Conservation (phyloP, 2,888 invertebrate species). For the Camptogramma bilineatum region DNA sequence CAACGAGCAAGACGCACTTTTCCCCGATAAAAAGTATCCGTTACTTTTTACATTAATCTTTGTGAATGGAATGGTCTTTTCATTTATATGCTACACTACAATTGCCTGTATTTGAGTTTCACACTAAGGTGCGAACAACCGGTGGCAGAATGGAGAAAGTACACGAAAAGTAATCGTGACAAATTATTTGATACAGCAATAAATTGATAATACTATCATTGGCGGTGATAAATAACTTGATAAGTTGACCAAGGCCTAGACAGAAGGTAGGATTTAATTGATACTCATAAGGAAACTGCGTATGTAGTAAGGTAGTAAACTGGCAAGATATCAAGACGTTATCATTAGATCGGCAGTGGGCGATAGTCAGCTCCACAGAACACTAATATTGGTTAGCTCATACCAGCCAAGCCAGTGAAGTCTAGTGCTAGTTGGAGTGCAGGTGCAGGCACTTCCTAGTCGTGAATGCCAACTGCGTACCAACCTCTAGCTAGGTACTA, state of each 20-base stretch:
- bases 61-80: conserved; percentile 29
- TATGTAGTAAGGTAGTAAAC: conserved; percentile 14
- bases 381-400: too few relatives aligned
- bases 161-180: not conserved
- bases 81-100: not conserved
- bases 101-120: not conserved
- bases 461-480: conserved; percentile 41
- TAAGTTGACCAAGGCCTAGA: conserved; percentile 7
- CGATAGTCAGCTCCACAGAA: conserved; percentile 6
- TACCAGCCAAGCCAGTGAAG: conserved; percentile 23
- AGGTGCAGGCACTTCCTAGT: conserved; percentile 26
- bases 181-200: not conserved
- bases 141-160: not conserved
- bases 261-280: conserved; percentile 4
- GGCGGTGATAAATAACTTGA: not conserved
- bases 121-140: conserved; percentile 3
- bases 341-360: conserved; percentile 16
- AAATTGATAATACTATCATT: not conserved
- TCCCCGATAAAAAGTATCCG: conserved; percentile 28
- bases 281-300: not conserved
- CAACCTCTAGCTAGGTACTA: conserved; percentile 19
- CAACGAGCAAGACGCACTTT: conserved; percentile 33
- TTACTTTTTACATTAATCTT: conserved; percentile 37
- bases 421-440: conserved; percentile 43
- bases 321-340: conserved; percentile 20